A percentile compares a stretch with the other conserved stretches of the same genome.
Evolutionary conservation across 2,797 vertebrate genomes (phyloP).

Genomic region (Tangara arthus): DNA sequence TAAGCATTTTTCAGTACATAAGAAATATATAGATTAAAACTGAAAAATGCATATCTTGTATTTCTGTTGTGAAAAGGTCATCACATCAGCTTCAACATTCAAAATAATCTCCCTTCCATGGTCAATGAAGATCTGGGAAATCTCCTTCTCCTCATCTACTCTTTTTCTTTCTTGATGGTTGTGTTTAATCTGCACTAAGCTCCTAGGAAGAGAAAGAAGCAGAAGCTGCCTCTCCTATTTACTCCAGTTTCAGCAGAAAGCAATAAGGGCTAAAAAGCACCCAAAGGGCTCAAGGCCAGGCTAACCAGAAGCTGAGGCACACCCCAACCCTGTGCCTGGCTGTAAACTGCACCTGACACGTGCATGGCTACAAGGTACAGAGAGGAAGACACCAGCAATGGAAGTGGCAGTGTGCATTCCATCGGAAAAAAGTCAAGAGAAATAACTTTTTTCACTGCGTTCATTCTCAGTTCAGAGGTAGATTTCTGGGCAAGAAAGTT

Average conservation of each 20-base stretch:
- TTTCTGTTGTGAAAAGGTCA: neutral
- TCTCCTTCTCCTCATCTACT: neutral
- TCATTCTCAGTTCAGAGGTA: neutral
- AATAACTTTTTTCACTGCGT: neutral
- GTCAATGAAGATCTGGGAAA: neutral
- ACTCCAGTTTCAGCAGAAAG: neutral
- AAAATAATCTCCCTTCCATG: neutral
- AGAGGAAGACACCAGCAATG: neutral
- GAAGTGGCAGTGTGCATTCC: neutral
- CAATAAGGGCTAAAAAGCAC: neutral
- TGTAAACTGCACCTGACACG: rapidly evolving
- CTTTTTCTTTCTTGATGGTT: neutral
- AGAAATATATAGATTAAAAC: neutral
- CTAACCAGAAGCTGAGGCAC: neutral
- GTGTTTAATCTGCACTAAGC: neutral
- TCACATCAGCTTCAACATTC: neutral
- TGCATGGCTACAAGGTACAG: neutral
- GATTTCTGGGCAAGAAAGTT: neutral
- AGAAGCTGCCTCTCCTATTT: neutral
- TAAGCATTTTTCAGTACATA: neutral
- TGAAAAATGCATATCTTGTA: neutral
- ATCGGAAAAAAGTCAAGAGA: neutral
- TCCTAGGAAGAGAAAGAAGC: neutral
- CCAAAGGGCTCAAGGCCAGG: neutral
- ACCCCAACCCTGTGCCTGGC: rapidly evolving